Base-by-base conservation (phyloP, 2,113 vertebrate genomes). In the Esox niger region DNA sequence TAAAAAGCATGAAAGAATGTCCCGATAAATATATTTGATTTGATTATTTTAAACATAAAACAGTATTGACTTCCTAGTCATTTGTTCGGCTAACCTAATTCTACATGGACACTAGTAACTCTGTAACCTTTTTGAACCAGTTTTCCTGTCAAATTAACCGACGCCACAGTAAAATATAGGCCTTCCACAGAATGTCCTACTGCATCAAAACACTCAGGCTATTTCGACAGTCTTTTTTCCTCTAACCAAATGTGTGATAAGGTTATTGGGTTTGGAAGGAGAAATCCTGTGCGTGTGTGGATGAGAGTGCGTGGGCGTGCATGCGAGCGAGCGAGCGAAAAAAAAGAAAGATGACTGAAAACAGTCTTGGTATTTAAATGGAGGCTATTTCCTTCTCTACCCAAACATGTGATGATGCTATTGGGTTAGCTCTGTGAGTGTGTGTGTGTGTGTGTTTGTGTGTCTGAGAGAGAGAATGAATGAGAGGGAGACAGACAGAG, bases 161-260 rank as follows among this genome's bases (percentile, higher is more conserved):
- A 49, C 29, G 60, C 20, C 32, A 29, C 70, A 59, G 43, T 26
- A 69, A 62, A 61, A 71, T 29, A 70, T 23, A 47, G 54, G 15
- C 63, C 32, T 15, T 3, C 58, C 56, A 52, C 75, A 81, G 82
- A 75, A 84, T 71, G 67, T 77, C 68, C 32, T 23, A 79, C 73
- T 35, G 29, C 29, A 63, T 70, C 62, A 63, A 74, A 55, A 71
- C 66, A 60, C 62, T 32, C n/a, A n/a, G 70, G 55, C 3, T 64
- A 56, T 73, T 57, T 57, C 61, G 62, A 30, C 21, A 69, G 47
- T 20, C 33, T 38, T 20, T 27, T 60, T 71, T 68, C n/a, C 64
- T 30, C 49, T 54, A n/a, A 69, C 73, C 25, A 72, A 75, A 64
- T 62, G 62, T 73, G 70, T 77, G 63, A 49, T 62, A 62, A 65